A percentile compares a stretch with the other conserved stretches of the same genome.
Conservation (phyloP, 2,797 vertebrate genomes). For the Decapterus maruadsi region DNA sequence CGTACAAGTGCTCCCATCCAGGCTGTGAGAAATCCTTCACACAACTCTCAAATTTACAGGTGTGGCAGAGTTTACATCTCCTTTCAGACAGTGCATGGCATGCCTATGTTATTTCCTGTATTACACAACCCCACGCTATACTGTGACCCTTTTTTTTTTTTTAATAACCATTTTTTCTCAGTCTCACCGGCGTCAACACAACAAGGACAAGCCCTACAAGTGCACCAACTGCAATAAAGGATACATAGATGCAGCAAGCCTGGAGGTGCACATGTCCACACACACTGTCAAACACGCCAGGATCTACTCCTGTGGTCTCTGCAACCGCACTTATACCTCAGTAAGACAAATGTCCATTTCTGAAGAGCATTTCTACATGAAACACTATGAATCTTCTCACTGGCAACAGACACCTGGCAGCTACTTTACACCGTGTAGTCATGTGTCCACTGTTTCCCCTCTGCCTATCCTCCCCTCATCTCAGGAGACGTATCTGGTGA, state of each 20-base stretch:
- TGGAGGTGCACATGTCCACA: constrained; percentile 97
- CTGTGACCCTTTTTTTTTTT: constrained; percentile 1
- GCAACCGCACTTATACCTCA: constrained; percentile 97
- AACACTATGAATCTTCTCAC: constrained; percentile 72
- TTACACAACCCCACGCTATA: constrained; percentile 10
- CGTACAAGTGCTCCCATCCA: constrained; percentile 96
- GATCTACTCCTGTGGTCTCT: constrained; percentile 98
- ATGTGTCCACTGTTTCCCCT: constrained; percentile 75
- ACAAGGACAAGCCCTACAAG: constrained; percentile 99
- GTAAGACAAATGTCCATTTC: constrained; percentile 85
- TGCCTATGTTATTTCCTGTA: not conserved
- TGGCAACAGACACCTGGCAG: constrained; percentile 68
- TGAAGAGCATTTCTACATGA: constrained; percentile 74
- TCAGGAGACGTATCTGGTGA: constrained; percentile 99
- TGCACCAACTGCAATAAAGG: constrained; percentile 98
- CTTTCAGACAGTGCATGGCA: not conserved
- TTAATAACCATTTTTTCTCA: constrained; percentile 62
- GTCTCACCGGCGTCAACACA: constrained; percentile 99
- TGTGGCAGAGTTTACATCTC: constrained; percentile 68
- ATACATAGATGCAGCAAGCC: constrained; percentile 92
- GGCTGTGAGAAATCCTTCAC: constrained; percentile 99
- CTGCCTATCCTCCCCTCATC: constrained; percentile 70
- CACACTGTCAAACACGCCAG: constrained; percentile 99
- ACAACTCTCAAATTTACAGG: constrained; percentile 98
- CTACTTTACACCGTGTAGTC: constrained; percentile 70